A percentile compares a stretch with the other conserved stretches of the same genome.
phyloP scores from a whole-genome alignment of 1,140 invertebrate species.

The Heliconius eleuchia region DNA sequence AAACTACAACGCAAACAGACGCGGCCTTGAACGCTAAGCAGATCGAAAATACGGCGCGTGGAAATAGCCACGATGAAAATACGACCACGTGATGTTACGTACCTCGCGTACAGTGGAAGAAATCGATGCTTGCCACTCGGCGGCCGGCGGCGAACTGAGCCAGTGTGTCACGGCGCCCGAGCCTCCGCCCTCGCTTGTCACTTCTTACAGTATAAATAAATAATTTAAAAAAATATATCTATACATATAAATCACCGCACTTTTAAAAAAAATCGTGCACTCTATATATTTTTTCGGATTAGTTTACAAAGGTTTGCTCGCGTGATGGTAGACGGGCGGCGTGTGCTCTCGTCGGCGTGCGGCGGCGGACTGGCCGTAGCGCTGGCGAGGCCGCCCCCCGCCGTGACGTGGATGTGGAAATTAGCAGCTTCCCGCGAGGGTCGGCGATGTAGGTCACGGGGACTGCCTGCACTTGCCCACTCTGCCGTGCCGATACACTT shows the following conservation, averaged over 20 bases:
- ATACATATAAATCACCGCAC: conserved; percentile 48
- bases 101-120: conserved; percentile 73
- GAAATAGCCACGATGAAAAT: conserved; percentile 76
- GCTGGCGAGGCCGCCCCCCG: conserved; percentile 51
- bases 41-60: conserved; percentile 76
- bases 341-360: conserved; percentile 58
- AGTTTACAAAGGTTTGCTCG: conserved; percentile 54
- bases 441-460: conserved; percentile 79
- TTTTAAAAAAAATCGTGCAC: conserved; percentile 60
- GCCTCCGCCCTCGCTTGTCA: conserved; percentile 68
- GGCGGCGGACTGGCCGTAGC: conserved; percentile 62
- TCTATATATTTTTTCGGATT: conserved; percentile 50
- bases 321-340: conserved; percentile 40
- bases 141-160: conserved; percentile 73
- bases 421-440: conserved; percentile 80
- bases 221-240: conserved; percentile 53
- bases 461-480: conserved; percentile 77
- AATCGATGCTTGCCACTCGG: conserved; percentile 76
- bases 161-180: conserved; percentile 76
- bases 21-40: conserved; percentile 77
- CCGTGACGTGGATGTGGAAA: conserved; percentile 75
- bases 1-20: conserved; percentile 68
- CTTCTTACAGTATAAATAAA: conserved; percentile 47
- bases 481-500: conserved; percentile 73
- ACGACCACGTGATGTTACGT: conserved; percentile 75